Conservation (phyloP, 1,140 invertebrate species). For the Parapsyche elsis region DNA sequence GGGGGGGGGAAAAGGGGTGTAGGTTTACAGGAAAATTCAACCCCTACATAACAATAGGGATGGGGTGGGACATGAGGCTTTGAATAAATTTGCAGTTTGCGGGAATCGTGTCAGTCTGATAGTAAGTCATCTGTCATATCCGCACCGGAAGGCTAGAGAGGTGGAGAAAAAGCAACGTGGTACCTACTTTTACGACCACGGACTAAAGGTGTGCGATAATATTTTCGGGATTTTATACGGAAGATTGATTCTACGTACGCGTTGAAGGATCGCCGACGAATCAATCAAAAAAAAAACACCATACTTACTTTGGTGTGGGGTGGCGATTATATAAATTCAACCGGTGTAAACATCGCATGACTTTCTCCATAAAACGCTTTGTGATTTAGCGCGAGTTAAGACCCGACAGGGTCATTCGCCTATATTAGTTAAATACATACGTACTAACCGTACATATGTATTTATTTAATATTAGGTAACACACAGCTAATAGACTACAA, state of each 20-base stretch:
- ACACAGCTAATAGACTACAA: too few relatives aligned
- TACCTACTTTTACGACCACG: too few relatives aligned
- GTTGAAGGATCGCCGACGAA: background rate
- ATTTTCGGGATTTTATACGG: too few relatives aligned
- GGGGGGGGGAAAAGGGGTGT: background rate
- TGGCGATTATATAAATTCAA: background rate
- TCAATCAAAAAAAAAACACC: background rate
- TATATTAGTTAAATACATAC: too few relatives aligned
- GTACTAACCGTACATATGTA: too few relatives aligned
- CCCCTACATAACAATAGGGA: constrained; percentile 34
- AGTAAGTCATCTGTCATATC: constrained; percentile 52
- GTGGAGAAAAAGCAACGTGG: constrained; percentile 4
- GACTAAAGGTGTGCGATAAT: too few relatives aligned
- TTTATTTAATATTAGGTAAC: too few relatives aligned
- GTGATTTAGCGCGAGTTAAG: too few relatives aligned
- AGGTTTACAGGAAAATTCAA: constrained; percentile 10
- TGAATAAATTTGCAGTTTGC: constrained; percentile 55
- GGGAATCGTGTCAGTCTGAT: constrained; percentile 53
- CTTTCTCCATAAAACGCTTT: background rate
- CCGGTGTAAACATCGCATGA: background rate
- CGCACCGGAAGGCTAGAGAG: background rate
- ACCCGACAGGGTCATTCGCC: too few relatives aligned
- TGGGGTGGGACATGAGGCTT: constrained; percentile 33
- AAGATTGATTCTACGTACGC: too few relatives aligned
- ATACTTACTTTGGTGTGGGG: background rate